These are phyloP conservation scores for Halesus radiatus DNA, from an alignment of 1,140 invertebrate species.

Conservation along the genomic window DNA sequence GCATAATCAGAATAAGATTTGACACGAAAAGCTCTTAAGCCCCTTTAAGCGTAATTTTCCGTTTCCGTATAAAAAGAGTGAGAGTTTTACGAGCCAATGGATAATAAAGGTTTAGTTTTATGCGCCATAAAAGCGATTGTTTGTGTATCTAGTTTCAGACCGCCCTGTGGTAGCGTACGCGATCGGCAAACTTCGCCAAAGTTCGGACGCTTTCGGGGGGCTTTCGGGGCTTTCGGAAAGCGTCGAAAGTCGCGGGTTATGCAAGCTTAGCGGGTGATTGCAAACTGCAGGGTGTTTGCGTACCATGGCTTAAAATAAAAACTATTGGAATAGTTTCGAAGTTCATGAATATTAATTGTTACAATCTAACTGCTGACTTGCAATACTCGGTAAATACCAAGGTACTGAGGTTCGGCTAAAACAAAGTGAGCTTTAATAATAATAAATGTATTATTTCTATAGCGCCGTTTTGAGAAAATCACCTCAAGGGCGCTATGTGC, in stretches of 20 bases:
- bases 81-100: slow-evolving; percentile 68
- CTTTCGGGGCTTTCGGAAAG: neutral
- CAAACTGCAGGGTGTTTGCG: neutral
- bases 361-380: too few relatives aligned
- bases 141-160: slow-evolving; percentile 58
- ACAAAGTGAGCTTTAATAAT: too few relatives aligned
- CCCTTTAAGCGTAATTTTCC: slow-evolving; percentile 52
- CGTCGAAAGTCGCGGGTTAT: slow-evolving; percentile 6
- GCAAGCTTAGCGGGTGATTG: neutral
- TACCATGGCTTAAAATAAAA: neutral
- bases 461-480: too few relatives aligned
- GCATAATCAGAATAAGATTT: slow-evolving; percentile 52
- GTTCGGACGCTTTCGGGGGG: neutral
- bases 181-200: neutral
- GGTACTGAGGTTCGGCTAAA: too few relatives aligned
- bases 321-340: too few relatives aligned
- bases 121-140: slow-evolving; percentile 71
- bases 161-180: slow-evolving; percentile 9
- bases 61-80: slow-evolving; percentile 67
- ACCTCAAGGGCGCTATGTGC: too few relatives aligned
- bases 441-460: too few relatives aligned
- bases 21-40: slow-evolving; percentile 49
- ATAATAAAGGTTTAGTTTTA: slow-evolving; percentile 73
- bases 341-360: too few relatives aligned
- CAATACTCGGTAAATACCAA: too few relatives aligned